These are phyloP conservation scores for Intellagama lesueurii DNA, from an alignment of 2,797 vertebrate species.

Conservation along the genomic window DNA sequence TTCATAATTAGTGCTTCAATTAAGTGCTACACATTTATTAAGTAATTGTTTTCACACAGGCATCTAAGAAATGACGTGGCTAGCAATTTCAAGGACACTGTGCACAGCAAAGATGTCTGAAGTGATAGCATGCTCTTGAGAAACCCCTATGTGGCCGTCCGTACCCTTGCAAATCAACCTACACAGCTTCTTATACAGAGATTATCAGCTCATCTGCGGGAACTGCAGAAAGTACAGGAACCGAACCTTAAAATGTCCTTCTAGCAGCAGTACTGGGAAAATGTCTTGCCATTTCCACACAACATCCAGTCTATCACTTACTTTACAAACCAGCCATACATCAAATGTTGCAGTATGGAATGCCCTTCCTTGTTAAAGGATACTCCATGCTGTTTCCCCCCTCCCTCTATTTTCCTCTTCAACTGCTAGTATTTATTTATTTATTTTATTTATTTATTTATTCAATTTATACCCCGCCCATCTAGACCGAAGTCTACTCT, in stretches of 20 bases:
- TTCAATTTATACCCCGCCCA: too few species aligned
- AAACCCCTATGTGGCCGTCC: conserved; percentile 36
- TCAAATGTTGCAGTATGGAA: too few species aligned
- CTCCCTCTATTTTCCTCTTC: too few species aligned
- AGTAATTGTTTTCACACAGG: conserved; percentile 44
- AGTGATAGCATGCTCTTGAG: conserved; percentile 49
- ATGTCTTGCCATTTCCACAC: conserved; percentile 39
- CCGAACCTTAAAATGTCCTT: conserved; percentile 72
- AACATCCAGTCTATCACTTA: conserved; percentile 25
- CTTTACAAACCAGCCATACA: neutral
- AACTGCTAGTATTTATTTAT: too few species aligned
- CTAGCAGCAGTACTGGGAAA: conserved; percentile 54
- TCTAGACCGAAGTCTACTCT: too few species aligned
- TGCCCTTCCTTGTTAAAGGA: too few species aligned
- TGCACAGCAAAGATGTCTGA: conserved; percentile 44
- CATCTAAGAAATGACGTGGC: conserved; percentile 34
- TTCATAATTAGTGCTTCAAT: neutral
- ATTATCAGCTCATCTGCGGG: conserved; percentile 76
- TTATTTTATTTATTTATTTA: too few species aligned
- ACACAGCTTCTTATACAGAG: conserved; percentile 41
- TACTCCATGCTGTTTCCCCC: too few species aligned
- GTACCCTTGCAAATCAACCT: conserved; percentile 51
- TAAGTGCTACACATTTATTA: conserved; percentile 1
- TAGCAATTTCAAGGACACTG: conserved; percentile 35
- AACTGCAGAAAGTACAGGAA: conserved; percentile 64